Percentiles rank a stretch among this genome's conserved stretches.
phyloP scores from a whole-genome alignment of 2,888 invertebrate genomes.

The Baronia brevicornis region DNA sequence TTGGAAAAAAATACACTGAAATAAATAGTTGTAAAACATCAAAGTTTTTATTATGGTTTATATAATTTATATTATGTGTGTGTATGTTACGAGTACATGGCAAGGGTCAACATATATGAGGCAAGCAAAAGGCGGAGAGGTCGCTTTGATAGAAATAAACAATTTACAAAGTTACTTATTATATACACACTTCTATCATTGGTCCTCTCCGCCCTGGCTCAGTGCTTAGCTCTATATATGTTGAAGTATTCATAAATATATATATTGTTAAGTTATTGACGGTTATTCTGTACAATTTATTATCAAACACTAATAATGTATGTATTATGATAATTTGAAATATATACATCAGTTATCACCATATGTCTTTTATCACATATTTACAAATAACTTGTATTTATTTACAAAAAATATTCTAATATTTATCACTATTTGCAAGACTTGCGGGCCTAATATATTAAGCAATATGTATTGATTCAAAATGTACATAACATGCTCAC shows the following conservation, averaged over 20 bases:
- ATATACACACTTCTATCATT: conserved; percentile 21
- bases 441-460: conserved; percentile 5
- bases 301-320: conserved; percentile 26
- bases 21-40: too few relatives aligned
- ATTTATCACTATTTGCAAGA: conserved; percentile 2
- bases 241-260: conserved; percentile 5
- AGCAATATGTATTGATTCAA: neutral
- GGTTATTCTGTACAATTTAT: conserved; percentile 4
- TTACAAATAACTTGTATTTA: conserved; percentile 33
- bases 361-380: conserved; percentile 47
- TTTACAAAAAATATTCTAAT: conserved; percentile 21
- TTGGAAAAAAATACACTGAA: too few relatives aligned
- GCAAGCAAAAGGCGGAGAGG: conserved; percentile 12
- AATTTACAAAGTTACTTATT: neutral
- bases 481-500: too few relatives aligned
- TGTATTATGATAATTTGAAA: conserved; percentile 25
- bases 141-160: conserved; percentile 2
- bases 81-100: too few relatives aligned
- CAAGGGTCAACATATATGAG: conserved; percentile 8
- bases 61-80: too few relatives aligned
- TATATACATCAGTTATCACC: conserved; percentile 60
- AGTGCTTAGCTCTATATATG: conserved; percentile 41
- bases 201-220: conserved; percentile 56
- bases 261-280: neutral
- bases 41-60: too few relatives aligned